A percentile compares a stretch with the other conserved stretches of the same genome.
Evolutionary conservation across 2,797 vertebrate species (phyloP).

Genomic region (Pempheris klunzingeri): DNA sequence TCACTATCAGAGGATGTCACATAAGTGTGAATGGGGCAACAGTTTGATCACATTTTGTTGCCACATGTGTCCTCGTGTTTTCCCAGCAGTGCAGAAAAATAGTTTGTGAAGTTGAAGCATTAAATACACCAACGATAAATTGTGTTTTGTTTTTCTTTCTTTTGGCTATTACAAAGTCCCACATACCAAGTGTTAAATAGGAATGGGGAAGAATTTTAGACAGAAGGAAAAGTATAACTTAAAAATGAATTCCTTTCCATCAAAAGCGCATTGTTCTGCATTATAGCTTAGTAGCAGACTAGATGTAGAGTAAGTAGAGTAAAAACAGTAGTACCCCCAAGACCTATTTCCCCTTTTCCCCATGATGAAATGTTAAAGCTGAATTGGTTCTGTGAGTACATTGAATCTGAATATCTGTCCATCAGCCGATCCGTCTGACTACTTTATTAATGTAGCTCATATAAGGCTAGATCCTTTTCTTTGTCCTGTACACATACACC

Average conservation of each 20-base stretch:
- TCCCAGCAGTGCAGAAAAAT: neutral
- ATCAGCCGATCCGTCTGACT: neutral
- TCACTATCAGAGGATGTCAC: conserved; percentile 6
- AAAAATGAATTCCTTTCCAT: conserved; percentile 22
- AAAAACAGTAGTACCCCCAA: too few species aligned
- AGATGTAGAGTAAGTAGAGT: neutral
- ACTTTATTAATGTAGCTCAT: neutral
- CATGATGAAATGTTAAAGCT: neutral
- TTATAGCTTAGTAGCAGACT: conserved; percentile 12
- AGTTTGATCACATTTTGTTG: neutral
- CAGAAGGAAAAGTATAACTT: conserved; percentile 8
- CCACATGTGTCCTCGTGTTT: neutral
- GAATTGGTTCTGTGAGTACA: neutral
- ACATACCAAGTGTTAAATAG: neutral
- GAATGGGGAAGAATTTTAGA: conserved; percentile 2
- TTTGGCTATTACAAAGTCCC: neutral
- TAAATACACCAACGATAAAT: neutral
- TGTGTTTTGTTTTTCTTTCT: neutral
- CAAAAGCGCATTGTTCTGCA: conserved; percentile 7
- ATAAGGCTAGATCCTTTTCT: neutral
- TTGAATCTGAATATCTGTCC: neutral
- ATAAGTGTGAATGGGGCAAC: neutral
- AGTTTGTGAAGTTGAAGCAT: neutral
- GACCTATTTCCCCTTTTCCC: neutral
- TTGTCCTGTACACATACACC: neutral